Evolutionary conservation across 2,888 invertebrate genomes (phyloP).

Genomic region (Drosophila basisetae): DNA sequence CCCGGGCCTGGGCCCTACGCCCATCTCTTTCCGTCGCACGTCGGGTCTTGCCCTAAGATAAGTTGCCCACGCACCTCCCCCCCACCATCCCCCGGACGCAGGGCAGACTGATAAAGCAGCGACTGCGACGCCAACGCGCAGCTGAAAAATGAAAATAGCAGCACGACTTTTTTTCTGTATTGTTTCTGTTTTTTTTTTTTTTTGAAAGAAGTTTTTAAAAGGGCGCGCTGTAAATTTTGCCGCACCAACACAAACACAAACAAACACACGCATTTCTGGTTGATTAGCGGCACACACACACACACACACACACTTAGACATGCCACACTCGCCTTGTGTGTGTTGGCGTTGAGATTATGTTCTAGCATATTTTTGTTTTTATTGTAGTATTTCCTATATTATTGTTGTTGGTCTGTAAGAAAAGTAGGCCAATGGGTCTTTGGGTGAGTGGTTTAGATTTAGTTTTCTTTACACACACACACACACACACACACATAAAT

Average conservation of each 20-base stretch:
- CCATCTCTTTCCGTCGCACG: conserved; percentile 63
- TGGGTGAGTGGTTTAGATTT: conserved; percentile 80
- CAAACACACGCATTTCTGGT: conserved; percentile 30
- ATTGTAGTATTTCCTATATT: conserved; percentile 64
- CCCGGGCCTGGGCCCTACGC: conserved; percentile 39
- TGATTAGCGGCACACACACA: conserved; percentile 62
- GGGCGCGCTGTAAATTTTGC: conserved; percentile 74
- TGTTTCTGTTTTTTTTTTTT: conserved; percentile 4
- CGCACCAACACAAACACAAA: conserved; percentile 46
- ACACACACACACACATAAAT: neutral
- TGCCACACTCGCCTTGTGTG: conserved; percentile 18
- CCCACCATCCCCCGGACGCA: neutral
- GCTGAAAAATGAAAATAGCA: conserved; percentile 67
- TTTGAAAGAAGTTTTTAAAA: conserved; percentile 66
- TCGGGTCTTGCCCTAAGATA: conserved; percentile 76
- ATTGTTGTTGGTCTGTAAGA: conserved; percentile 65
- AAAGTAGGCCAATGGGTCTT: conserved; percentile 84
- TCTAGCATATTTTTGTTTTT: conserved; percentile 61
- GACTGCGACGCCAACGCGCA: conserved; percentile 51
- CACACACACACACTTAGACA: conserved; percentile 7
- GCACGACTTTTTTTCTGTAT: conserved; percentile 29
- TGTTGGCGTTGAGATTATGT: conserved; percentile 77
- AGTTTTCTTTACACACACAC: conserved; percentile 38
- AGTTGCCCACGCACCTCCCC: conserved; percentile 46
- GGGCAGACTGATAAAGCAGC: conserved; percentile 66